phyloP scores from a whole-genome alignment of 2,797 vertebrate genomes.

The Neosilurus hyrtlii region DNA sequence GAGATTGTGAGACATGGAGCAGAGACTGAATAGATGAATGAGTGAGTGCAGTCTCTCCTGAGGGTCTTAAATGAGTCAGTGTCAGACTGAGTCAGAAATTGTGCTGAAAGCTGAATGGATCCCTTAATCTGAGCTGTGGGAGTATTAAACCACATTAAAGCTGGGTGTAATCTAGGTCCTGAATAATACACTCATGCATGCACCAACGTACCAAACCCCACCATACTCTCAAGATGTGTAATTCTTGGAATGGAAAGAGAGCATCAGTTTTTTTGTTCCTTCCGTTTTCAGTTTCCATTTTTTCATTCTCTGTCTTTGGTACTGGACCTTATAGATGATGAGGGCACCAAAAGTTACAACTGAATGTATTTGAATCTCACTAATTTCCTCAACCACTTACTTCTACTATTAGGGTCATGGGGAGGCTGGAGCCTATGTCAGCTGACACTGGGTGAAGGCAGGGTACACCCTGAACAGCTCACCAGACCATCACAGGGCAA shows the following conservation, averaged over 20 bases:
- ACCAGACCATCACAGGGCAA: no score
- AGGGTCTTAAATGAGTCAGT: slow-evolving; percentile 48
- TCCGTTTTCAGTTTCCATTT: background rate
- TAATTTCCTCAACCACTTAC: no score
- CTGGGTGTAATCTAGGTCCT: slow-evolving; percentile 33
- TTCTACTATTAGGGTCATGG: no score
- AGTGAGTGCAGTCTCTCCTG: slow-evolving; percentile 44
- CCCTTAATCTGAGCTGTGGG: slow-evolving; percentile 49
- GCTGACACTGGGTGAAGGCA: no score
- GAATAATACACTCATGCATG: slow-evolving; percentile 37
- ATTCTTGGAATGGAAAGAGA: background rate
- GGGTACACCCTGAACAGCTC: no score
- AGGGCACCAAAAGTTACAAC: no score
- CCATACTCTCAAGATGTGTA: slow-evolving; percentile 16
- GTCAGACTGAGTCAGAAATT: slow-evolving; percentile 50
- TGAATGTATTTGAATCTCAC: background rate
- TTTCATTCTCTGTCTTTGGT: background rate
- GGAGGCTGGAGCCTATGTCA: no score
- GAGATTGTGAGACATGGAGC: slow-evolving; percentile 5
- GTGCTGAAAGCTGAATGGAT: slow-evolving; percentile 47
- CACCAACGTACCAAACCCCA: background rate
- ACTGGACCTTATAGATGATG: background rate
- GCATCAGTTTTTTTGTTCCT: background rate
- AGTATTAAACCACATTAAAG: slow-evolving; percentile 52
- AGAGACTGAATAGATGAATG: slow-evolving; percentile 32